Base-by-base conservation (phyloP, 2,888 invertebrate genomes). In the Eupsilia transversa region DNA sequence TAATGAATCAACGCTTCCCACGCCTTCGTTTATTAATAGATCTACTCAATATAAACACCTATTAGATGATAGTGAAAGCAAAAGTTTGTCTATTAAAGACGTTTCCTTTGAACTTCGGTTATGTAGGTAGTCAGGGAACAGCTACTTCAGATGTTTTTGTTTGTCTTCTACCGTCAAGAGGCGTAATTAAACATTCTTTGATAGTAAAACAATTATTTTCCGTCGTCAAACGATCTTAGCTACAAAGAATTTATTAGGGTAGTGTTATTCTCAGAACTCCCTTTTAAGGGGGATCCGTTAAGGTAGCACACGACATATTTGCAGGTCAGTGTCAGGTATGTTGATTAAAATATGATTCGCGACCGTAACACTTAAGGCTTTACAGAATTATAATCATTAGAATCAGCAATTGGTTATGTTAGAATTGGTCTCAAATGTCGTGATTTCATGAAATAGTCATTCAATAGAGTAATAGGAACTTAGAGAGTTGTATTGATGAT, bases 1-100 rank as follows among this genome's bases (percentile, higher is more conserved):
- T 85, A 83, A 84, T 78, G 76, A 84, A 85, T 85, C 80, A 72
- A 82, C 54, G 57, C 77, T 87, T 83, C 86, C 81, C 83, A 87
- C 86, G 77, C 68, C 67, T 59, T 66, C 66, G 35, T 78, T 78
- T 74, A 76, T 80, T 83, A 71, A 68, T 74, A 79, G 59, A 74
- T 68, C 61, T 52, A 68, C 60, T 70, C 68, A 77, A 75, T 74
- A 79, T 77, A 77, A 82, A 79, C 71, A 82, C 35, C 54, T 72
- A 52, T 68, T 59, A 59, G 59, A 59, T 43, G 56, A 49, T 63
- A 57, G 67, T 71, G 41, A 74, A 74, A 61, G 73, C 56, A 38
- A 71, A 71, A 83, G 60, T 66, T 74, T 70, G n/a, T 63, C 49
- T 41, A 54, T 56, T 52, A 64, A 63, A 60, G 57, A 61, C 35